Evolutionary conservation across 2,797 vertebrate genomes (phyloP).

Genomic region (Luscinia megarhynchos): DNA sequence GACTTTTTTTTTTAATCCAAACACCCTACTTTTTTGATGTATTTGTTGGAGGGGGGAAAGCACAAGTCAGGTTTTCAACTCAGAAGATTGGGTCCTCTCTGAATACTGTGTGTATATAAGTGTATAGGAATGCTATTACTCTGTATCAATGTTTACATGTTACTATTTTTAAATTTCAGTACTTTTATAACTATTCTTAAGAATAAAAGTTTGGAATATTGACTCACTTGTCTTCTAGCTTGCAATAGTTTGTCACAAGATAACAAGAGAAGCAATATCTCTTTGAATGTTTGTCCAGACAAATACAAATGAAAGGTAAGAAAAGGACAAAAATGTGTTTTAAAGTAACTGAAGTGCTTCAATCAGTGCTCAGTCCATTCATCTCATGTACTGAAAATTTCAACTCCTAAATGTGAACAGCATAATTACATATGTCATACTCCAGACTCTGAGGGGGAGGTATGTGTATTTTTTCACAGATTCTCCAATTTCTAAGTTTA

Average conservation of each 20-base stretch:
- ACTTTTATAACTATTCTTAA: conserved; percentile 95
- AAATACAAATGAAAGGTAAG: conserved; percentile 44
- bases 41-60: conserved; percentile 70
- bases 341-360: conserved; percentile 49
- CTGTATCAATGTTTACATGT: conserved; percentile 94
- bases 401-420: conserved; percentile 29
- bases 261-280: conserved; percentile 83
- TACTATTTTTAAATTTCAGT: conserved; percentile 91
- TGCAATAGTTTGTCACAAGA: conserved; percentile 77
- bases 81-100: conserved; percentile 68
- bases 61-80: conserved; percentile 80
- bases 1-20: conserved; percentile 12
- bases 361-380: conserved; percentile 24
- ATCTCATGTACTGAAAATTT: conserved; percentile 26
- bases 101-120: conserved; percentile 79
- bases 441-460: conserved; percentile 27
- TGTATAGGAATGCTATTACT: conserved; percentile 80
- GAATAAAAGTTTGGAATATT: conserved; percentile 83
- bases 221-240: conserved; percentile 78
- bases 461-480: conserved; percentile 65
- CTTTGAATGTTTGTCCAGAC: conserved; percentile 80
- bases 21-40: conserved; percentile 65
- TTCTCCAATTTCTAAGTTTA: conserved; percentile 68
- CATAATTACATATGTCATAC: background rate
- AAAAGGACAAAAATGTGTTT: conserved; percentile 34